Evolutionary conservation across 2,113 vertebrate genomes (phyloP).

Genomic region (Aptenodytes forsteri): DNA sequence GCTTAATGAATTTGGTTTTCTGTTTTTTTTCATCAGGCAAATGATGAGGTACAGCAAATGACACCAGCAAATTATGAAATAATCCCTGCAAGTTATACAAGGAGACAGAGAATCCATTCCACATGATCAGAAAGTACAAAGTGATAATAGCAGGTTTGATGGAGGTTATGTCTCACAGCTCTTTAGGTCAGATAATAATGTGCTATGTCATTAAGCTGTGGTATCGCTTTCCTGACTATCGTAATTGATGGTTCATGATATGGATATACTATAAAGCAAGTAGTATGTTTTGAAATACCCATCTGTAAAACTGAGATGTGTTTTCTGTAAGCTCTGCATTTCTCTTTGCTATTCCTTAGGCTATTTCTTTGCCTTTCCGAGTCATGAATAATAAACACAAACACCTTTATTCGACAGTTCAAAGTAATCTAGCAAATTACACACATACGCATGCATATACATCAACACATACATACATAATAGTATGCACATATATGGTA

Average conservation of each 20-base stretch:
- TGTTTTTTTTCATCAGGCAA: conserved; percentile 38
- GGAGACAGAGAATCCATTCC: conserved; percentile 2
- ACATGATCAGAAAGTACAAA: conserved; percentile 18
- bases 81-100: conserved; percentile 38
- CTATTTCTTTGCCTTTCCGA: conserved; percentile 34
- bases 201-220: background rate
- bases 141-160: conserved; percentile 29
- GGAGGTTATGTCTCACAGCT: conserved; percentile 52
- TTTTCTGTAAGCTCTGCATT: conserved; percentile 27
- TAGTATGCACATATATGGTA: background rate
- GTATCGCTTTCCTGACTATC: conserved; percentile 26
- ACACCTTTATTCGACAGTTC: conserved; percentile 50
- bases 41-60: conserved; percentile 21
- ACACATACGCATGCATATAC: background rate
- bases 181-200: conserved; percentile 52
- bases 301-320: conserved; percentile 47
- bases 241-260: conserved; percentile 30
- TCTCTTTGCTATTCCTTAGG: conserved; percentile 54
- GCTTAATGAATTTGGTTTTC: conserved; percentile 36
- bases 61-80: conserved; percentile 23
- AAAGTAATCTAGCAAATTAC: conserved; percentile 51
- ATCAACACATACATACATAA: background rate
- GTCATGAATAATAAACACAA: conserved; percentile 60
- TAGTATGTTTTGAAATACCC: conserved; percentile 24
- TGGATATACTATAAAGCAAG: conserved; percentile 35